Conservation (phyloP, 2,888 invertebrate genomes). For the Zygogramma bicolorata region DNA sequence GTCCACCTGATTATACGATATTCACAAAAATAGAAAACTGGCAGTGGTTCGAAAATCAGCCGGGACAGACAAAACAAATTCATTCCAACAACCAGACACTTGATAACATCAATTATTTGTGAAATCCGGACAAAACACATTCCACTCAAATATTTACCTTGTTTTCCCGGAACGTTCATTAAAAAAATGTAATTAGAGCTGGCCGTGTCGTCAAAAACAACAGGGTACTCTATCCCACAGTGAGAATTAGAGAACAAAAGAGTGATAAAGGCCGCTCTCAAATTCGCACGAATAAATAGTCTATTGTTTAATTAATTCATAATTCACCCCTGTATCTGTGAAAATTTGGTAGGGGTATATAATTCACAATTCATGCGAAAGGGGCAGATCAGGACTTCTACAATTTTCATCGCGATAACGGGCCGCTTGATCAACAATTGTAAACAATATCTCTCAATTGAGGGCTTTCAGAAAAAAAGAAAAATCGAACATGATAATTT, state of each 20-base stretch:
- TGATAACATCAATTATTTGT: background rate
- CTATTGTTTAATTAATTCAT: constrained; percentile 9
- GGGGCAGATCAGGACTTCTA: background rate
- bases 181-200: constrained; percentile 13
- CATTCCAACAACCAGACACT: background rate
- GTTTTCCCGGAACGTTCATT: background rate
- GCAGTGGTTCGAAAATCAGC: background rate
- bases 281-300: background rate
- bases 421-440: too few species aligned
- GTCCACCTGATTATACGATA: too few species aligned
- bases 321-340: constrained; percentile 1
- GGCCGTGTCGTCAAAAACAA: constrained; percentile 16
- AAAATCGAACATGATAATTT: too few species aligned
- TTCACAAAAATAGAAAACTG: background rate
- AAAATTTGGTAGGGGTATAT: background rate
- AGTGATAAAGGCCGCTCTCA: constrained; percentile 6
- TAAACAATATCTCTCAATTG: too few species aligned
- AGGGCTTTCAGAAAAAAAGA: too few species aligned
- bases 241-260: constrained; percentile 15
- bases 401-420: background rate
- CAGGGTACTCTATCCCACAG: background rate
- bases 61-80: background rate
- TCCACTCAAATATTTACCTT: background rate
- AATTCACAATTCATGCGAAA: background rate
- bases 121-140: background rate